phyloP scores from a whole-genome alignment of 2,888 invertebrate species.

The Metallyticus violacea region DNA sequence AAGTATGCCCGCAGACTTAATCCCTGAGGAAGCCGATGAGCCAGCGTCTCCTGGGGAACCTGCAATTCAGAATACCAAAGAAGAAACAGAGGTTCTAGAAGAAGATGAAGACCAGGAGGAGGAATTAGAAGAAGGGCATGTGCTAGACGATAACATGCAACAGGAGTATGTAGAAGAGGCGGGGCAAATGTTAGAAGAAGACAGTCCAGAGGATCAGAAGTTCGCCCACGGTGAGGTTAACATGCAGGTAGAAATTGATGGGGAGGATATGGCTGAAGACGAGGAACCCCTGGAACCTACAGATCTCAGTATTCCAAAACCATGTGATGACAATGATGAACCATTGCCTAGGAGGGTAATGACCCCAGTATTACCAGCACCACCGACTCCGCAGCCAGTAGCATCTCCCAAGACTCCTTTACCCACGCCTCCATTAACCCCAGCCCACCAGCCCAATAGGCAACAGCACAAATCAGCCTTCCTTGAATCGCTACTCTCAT shows the following conservation, averaged over 20 bases:
- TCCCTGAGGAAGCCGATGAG: neutral
- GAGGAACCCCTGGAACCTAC: constrained; percentile 18
- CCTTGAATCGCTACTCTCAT: constrained; percentile 62
- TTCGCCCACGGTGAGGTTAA: constrained; percentile 36
- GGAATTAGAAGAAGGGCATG: neutral
- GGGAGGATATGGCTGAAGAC: neutral
- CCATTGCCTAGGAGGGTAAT: neutral
- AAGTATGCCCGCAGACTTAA: neutral
- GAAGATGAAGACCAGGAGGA: neutral
- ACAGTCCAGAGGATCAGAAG: constrained; percentile 10
- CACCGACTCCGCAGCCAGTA: neutral
- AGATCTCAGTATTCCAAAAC: constrained; percentile 29
- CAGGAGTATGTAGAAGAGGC: neutral
- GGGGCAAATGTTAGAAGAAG: neutral
- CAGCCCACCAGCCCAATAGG: constrained; percentile 30
- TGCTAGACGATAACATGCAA: neutral
- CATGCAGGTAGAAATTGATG: constrained; percentile 22
- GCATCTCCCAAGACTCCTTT: neutral
- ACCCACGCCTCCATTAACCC: neutral
- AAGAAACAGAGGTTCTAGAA: neutral
- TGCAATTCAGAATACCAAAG: neutral
- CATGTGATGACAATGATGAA: neutral
- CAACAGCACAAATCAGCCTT: constrained; percentile 38
- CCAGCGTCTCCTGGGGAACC: neutral
- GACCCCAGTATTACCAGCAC: constrained; percentile 6